Evolutionary conservation across 2,888 invertebrate genomes (phyloP), one percentile per base, ranked within the genome.

Genomic region (Chalcosyrphus nemorum): DNA sequence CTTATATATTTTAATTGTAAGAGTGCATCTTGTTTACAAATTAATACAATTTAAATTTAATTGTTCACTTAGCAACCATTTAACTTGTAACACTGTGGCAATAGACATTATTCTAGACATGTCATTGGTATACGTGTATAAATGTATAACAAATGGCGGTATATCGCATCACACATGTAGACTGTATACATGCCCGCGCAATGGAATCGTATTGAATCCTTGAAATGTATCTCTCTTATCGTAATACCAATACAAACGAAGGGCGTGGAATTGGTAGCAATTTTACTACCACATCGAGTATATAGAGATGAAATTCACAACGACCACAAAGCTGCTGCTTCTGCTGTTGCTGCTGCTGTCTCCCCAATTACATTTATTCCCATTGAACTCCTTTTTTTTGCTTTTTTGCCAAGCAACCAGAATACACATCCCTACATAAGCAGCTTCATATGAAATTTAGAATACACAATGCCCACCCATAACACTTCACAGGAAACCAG

Each of bases 401-500:
- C n/a, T n/a, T n/a, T 63, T 38, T 63, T 63, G 45, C 54, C 45
- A 57, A 71, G 65, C 57, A 70, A 61, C 47, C 38, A n/a, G 15
- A 50, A 65, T 52, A 63, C 13, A 57, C 29, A 63, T 41, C 0
- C 9, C 19, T 17, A 52, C 27, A 50, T 38, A 66, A 68, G 50
- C 41, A 45, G 59, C 21, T 21, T 43, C 52, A 19, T 38, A 65
- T 63, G 56, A 47, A n/a, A 35, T n/a, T 29, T 57, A 35, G 29
- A 63, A 65, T 41, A 66, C 38, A 66, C 38, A 45, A 27, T 35
- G 41, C 66, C 66, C 75, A 66, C 75, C 35, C 70, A 61, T 61
- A 61, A 47, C 61, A 41, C 43, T 71, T 77, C 54, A 47, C 63
- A 77, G 71, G 61, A 77, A 71, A 45, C 61, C 24, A 47, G 50